Evolutionary conservation across 2,113 vertebrate species (phyloP).

Genomic region (Reinhardtius hippoglossoides): DNA sequence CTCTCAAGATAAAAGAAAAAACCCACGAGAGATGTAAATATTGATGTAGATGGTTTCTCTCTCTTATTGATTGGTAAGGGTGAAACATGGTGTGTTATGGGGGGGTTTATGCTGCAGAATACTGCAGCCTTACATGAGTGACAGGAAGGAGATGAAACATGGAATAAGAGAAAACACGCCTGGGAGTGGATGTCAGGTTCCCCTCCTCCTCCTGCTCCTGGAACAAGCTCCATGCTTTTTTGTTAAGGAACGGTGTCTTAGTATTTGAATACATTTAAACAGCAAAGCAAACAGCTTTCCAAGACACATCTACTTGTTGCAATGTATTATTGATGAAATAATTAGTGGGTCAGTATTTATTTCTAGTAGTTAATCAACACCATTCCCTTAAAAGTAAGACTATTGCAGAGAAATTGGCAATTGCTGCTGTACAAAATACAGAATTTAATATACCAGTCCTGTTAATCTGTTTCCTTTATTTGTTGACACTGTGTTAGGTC

Average conservation of each 20-base stretch:
- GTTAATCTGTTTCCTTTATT: no score
- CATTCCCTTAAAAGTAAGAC: not conserved
- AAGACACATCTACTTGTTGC: not conserved
- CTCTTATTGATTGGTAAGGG: slow-evolving; percentile 8
- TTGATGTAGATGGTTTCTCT: slow-evolving; percentile 7
- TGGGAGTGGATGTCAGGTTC: not conserved
- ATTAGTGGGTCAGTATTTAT: not conserved
- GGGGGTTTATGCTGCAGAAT: not conserved
- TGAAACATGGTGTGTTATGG: not conserved
- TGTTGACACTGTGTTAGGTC: no score
- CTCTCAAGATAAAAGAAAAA: not conserved
- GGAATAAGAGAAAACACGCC: not conserved
- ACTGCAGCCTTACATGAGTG: not conserved
- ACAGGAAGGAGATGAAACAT: slow-evolving; percentile 24
- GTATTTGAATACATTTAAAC: not conserved
- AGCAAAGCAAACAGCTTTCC: not conserved
- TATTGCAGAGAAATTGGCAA: not conserved
- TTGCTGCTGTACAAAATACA: not conserved
- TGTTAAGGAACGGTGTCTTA: not conserved
- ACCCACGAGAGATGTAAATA: slow-evolving; percentile 18
- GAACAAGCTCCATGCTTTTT: not conserved
- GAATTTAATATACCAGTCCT: not conserved
- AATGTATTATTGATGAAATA: not conserved
- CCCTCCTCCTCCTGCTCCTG: not conserved
- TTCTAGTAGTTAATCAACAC: not conserved